phyloP scores from a whole-genome alignment of 2,113 vertebrate species.

The Hippocampus guttulatus region DNA sequence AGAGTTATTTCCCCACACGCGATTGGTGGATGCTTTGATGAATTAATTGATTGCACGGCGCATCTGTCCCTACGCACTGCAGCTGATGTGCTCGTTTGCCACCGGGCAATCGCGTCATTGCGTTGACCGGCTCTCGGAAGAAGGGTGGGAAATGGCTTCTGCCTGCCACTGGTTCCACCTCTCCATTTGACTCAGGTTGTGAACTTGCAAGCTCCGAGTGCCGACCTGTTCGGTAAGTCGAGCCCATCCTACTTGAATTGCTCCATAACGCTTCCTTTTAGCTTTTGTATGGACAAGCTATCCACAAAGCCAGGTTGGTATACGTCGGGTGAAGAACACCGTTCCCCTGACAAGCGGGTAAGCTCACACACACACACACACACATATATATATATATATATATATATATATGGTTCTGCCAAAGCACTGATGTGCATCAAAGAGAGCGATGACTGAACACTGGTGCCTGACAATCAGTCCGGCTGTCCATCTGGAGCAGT shows the following conservation, averaged over 20 bases:
- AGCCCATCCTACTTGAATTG: conserved; percentile 17
- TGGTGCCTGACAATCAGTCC: conserved; percentile 34
- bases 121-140: conserved; percentile 28
- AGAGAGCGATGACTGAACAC: conserved; percentile 40
- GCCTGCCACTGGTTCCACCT: conserved; percentile 22
- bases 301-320: no score
- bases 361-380: neutral
- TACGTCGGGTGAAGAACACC: no score
- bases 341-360: conserved; percentile 20
- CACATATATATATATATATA: no score
- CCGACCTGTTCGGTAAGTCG: conserved; percentile 24
- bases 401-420: conserved; percentile 14
- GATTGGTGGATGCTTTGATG: no score
- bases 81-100: neutral
- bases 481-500: conserved; percentile 22
- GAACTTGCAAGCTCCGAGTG: conserved; percentile 16
- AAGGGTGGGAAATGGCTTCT: neutral
- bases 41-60: no score
- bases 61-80: no score
- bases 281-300: no score
- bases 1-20: no score
- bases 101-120: conserved; percentile 2
- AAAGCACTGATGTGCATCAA: conserved; percentile 47
- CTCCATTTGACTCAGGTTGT: conserved; percentile 16
- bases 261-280: neutral